Base-by-base conservation (phyloP, 2,888 invertebrate genomes). In the Chrysolina oricalcia region DNA sequence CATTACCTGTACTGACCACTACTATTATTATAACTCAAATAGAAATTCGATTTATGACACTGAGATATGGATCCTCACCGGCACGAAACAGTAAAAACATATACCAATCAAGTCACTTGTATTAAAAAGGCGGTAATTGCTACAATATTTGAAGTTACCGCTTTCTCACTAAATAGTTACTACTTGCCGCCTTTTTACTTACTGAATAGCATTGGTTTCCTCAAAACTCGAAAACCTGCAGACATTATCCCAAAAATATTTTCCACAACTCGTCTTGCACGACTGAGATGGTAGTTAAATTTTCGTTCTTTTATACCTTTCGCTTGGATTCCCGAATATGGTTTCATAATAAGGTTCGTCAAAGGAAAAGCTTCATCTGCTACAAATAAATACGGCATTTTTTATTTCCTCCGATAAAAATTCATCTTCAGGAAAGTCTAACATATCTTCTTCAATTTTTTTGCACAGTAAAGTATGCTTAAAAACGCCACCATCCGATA, bases 311-410 rank as follows among this genome's bases (percentile, higher is more conserved):
- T 40, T 40, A 13, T 48, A 48, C 11, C 48, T 48, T 8, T 48
- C 11, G 11, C 63, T 10, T 23, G 21, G 2, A 35, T 23, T 11
- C 21, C 63, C n/a, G 63, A 6, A 23, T 63, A 63, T 35, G 23
- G 63, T 63, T 23, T 63, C 63, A 63, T 63, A 23, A 63, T 63
- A 15, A 13, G 21, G 63, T 40, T 35, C 13, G 5, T n/a, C 40
- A n/a, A n/a, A n/a, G n/a, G n/a, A n/a, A n/a, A n/a, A n/a, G n/a
- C n/a, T n/a, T n/a, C n/a, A n/a, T n/a, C 63, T 63, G n/a, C 63
- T 40, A 63, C 15, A 63, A 63, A 63, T n/a, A 19, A 21, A 63
- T 63, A 63, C 27, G 63, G 63, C 27, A 65, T 40, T 10, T 21
- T 65, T 41, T 4, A 1, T 27, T 35, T 10, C n/a, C 15, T 41